A percentile compares a stretch with the other conserved stretches of the same genome.
Conservation (phyloP, 30 jellyfish, hydroid and myxozoan genomes). For the Cassiopea andromeda region DNA sequence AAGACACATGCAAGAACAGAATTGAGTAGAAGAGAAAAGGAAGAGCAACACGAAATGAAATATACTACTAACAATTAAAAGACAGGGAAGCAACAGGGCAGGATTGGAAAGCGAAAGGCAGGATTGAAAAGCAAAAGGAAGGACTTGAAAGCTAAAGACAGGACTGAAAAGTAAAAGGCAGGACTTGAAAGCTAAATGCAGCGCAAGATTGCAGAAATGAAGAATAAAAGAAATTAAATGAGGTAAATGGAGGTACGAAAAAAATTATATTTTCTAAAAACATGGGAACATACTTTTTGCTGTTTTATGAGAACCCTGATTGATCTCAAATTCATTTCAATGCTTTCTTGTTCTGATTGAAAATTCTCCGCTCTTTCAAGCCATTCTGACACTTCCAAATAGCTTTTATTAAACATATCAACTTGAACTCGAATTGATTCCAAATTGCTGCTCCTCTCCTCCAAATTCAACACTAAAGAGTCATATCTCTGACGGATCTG, state of each 20-base stretch:
- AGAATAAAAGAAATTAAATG: not conserved
- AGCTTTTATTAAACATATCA: constrained; percentile 75
- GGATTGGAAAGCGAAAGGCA: no score
- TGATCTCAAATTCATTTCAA: constrained; percentile 51
- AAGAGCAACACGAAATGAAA: no score
- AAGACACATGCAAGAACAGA: not conserved
- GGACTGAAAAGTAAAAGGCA: not conserved
- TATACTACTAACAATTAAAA: no score
- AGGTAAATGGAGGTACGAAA: not conserved
- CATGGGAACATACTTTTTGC: constrained; percentile 54
- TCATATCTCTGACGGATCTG: constrained; percentile 74
- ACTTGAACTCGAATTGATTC: constrained; percentile 79
- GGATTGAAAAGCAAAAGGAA: no score
- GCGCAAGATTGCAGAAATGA: not conserved
- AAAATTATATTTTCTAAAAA: no score
- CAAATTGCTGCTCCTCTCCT: constrained; percentile 84
- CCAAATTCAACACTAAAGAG: constrained; percentile 59
- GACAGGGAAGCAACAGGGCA: no score
- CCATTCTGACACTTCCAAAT: constrained; percentile 85
- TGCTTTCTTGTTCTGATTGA: constrained; percentile 58
- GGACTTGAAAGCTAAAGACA: not conserved
- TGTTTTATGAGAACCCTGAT: constrained; percentile 65
- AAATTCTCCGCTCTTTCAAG: constrained; percentile 85
- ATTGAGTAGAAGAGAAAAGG: not conserved
- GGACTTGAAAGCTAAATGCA: not conserved